These are phyloP conservation scores for Sebastes taczanowskii DNA, from an alignment of 2,797 vertebrate genomes.

Conservation along the genomic window DNA sequence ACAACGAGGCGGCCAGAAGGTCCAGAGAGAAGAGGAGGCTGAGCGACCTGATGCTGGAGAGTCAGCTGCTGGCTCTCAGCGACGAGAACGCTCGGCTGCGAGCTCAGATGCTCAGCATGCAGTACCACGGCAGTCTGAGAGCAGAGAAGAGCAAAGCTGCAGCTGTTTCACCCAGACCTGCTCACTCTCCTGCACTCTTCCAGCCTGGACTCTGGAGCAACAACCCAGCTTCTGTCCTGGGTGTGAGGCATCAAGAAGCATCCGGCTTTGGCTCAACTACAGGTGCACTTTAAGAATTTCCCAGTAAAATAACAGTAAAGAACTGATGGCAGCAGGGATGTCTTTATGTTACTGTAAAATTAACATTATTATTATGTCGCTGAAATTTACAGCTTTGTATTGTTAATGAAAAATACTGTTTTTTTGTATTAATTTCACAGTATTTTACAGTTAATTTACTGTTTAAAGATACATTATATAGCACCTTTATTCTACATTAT, in stretches of 20 bases:
- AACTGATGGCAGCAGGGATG: not conserved
- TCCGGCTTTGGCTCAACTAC: not conserved
- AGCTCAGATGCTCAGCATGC: slow-evolving; percentile 68
- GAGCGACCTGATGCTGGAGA: slow-evolving; percentile 76
- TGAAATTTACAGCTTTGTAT: too few relatives aligned
- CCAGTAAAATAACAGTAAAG: too few relatives aligned
- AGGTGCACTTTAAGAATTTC: not conserved
- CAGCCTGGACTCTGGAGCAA: slow-evolving; percentile 48
- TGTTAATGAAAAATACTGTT: too few relatives aligned
- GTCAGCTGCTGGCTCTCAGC: slow-evolving; percentile 74
- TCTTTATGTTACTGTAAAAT: too few relatives aligned
- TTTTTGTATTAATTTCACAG: too few relatives aligned
- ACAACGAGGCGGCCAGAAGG: slow-evolving; percentile 91
- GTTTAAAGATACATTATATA: too few relatives aligned
- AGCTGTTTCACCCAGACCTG: not conserved
- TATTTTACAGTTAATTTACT: too few relatives aligned
- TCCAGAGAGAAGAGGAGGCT: slow-evolving; percentile 87
- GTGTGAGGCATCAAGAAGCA: slow-evolving; percentile 10
- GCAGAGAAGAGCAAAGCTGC: slow-evolving; percentile 14
- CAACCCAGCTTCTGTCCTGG: not conserved
- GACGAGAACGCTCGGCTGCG: slow-evolving; percentile 78
- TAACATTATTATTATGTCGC: too few relatives aligned
- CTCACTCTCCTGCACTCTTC: slow-evolving; percentile 27
- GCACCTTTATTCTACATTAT: too few relatives aligned
- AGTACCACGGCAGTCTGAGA: slow-evolving; percentile 43